These are phyloP conservation scores for Cyphomyrus discorhynchus DNA, from an alignment of 2,113 vertebrate species.

Conservation along the genomic window DNA sequence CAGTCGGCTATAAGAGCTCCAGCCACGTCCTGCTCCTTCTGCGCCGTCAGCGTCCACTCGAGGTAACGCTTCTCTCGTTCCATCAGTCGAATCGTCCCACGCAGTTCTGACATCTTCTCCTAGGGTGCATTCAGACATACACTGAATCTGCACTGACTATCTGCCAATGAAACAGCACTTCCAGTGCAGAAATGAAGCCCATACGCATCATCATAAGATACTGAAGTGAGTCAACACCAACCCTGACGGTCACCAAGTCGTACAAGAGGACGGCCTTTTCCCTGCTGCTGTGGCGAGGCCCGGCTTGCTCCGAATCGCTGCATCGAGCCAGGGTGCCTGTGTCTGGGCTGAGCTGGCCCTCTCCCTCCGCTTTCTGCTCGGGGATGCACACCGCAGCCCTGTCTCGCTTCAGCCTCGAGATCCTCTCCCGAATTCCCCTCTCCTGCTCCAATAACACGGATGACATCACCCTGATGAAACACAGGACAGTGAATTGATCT, in stretches of 20 bases:
- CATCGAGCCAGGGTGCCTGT: slow-evolving; percentile 42
- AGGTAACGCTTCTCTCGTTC: slow-evolving; percentile 69
- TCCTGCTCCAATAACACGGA: slow-evolving; percentile 47
- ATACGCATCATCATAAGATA: background rate
- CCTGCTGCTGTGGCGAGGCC: slow-evolving; percentile 43
- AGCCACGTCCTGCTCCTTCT: slow-evolving; percentile 60
- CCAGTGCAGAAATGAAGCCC: background rate
- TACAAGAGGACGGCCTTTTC: slow-evolving; percentile 65
- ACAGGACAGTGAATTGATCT: slow-evolving; percentile 3
- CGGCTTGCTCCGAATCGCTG: slow-evolving; percentile 35
- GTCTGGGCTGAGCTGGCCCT: slow-evolving; percentile 42
- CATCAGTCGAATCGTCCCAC: slow-evolving; percentile 57
- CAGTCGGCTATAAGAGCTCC: slow-evolving; percentile 61
- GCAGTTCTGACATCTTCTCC: slow-evolving; percentile 76
- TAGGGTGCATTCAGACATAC: slow-evolving; percentile 33
- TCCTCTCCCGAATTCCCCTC: slow-evolving; percentile 51
- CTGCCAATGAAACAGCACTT: background rate
- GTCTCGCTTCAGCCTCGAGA: slow-evolving; percentile 56
- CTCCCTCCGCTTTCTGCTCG: slow-evolving; percentile 28
- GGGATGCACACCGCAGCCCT: slow-evolving; percentile 62
- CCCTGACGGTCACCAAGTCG: slow-evolving; percentile 69
- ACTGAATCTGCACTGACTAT: background rate
- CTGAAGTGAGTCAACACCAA: slow-evolving; percentile 36
- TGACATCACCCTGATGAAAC: slow-evolving; percentile 32
- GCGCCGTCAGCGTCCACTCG: slow-evolving; percentile 62